Percentiles rank a stretch among this genome's conserved stretches.
These are phyloP conservation scores for Thalassaphorura encarpata DNA, from an alignment of 1,140 invertebrate species.

Conservation along the genomic window DNA sequence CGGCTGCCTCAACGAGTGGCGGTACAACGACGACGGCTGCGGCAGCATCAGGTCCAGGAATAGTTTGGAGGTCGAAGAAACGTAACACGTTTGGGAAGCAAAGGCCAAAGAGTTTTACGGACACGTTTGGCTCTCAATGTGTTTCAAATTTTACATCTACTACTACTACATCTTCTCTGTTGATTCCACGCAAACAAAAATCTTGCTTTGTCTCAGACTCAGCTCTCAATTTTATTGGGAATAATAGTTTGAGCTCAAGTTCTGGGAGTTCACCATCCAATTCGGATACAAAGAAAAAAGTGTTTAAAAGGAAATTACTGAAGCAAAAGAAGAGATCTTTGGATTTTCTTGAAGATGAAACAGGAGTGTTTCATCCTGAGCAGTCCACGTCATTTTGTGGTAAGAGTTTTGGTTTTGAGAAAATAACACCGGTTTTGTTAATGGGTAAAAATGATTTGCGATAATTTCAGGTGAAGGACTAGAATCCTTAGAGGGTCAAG, in stretches of 20 bases:
- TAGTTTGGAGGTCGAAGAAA: slow-evolving; percentile 26
- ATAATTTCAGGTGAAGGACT: too few species aligned
- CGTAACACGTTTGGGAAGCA: slow-evolving; percentile 20
- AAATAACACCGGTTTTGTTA: too few species aligned
- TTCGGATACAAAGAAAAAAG: slow-evolving; percentile 13
- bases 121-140: slow-evolving; percentile 1
- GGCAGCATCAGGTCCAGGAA: background rate
- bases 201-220: slow-evolving; percentile 26
- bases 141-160: background rate
- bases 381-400: slow-evolving; percentile 23
- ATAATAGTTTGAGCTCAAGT: slow-evolving; percentile 17
- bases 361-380: background rate
- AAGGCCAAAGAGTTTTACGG: slow-evolving; percentile 31
- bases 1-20: background rate
- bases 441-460: slow-evolving; percentile 3
- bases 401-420: slow-evolving; percentile 5
- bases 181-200: slow-evolving; percentile 4
- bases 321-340: slow-evolving; percentile 12
- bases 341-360: slow-evolving; percentile 12
- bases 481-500: too few species aligned
- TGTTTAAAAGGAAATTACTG: slow-evolving; percentile 9
- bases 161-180: background rate
- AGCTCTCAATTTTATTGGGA: slow-evolving; percentile 26
- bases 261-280: slow-evolving; percentile 8
- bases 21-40: too few species aligned